Percentiles rank a stretch among this genome's conserved stretches.
Conservation (phyloP, 2,797 vertebrate genomes). For the Sebastes iracundus region DNA sequence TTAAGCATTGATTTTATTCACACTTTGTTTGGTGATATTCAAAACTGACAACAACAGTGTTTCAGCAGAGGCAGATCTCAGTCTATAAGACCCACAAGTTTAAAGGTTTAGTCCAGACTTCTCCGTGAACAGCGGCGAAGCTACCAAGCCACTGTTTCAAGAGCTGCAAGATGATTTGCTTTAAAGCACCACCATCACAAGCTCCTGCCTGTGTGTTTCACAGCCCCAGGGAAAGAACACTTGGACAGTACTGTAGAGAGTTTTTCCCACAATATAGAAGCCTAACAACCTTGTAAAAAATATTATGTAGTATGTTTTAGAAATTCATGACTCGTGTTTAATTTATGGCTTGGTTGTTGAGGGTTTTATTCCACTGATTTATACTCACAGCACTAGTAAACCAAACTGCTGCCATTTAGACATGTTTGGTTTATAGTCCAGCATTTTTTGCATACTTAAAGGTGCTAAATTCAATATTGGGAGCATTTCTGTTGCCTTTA, state of each 20-base stretch:
- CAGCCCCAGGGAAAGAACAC: slow-evolving; percentile 26
- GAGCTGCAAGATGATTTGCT: slow-evolving; percentile 45
- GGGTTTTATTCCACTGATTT: neutral
- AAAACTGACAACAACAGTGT: neutral
- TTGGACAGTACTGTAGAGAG: neutral
- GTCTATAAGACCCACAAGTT: neutral
- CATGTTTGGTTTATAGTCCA: neutral
- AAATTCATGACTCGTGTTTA: neutral
- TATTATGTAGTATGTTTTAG: neutral
- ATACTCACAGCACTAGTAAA: neutral
- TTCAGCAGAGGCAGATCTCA: neutral
- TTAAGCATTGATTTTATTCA: neutral
- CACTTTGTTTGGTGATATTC: slow-evolving; percentile 6
- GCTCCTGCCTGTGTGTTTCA: slow-evolving; percentile 41
- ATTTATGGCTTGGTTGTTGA: neutral
- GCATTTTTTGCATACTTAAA: neutral
- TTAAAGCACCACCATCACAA: slow-evolving; percentile 34
- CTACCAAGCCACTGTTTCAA: slow-evolving; percentile 27
- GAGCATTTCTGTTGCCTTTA: no score
- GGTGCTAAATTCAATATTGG: no score
- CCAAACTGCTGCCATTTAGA: neutral
- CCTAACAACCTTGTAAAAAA: neutral
- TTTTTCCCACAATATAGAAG: neutral
- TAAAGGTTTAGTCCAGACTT: slow-evolving; percentile 1
- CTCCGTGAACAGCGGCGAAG: neutral